Conservation (phyloP, 2,113 vertebrate genomes). For the Gambusia affinis region DNA sequence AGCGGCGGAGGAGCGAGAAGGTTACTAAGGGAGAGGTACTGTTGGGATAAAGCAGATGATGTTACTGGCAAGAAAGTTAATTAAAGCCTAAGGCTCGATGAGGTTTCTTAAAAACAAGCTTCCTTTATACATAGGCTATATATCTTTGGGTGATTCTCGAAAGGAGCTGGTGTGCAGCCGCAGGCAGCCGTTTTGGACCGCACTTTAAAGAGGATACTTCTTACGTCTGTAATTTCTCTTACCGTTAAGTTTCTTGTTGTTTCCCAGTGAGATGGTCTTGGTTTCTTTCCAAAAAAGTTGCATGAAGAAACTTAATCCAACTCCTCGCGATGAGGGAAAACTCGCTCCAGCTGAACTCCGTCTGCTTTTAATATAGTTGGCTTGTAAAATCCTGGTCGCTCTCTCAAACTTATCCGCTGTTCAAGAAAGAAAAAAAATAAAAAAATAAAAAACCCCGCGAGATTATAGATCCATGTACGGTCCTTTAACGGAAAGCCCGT, state of each 20-base stretch:
- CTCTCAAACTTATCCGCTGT: constrained; percentile 8
- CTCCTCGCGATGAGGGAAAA: constrained; percentile 52
- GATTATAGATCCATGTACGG: constrained; percentile 76
- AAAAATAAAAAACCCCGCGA: neutral
- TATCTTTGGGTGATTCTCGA: too few relatives aligned
- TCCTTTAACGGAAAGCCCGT: constrained; percentile 45
- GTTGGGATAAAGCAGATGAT: constrained; percentile 20
- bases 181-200: neutral
- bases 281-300: constrained; percentile 84
- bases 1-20: constrained; percentile 40
- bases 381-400: constrained; percentile 44
- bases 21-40: constrained; percentile 33
- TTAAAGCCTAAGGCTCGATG: neutral
- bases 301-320: constrained; percentile 82
- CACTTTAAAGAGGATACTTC: too few relatives aligned
- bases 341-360: constrained; percentile 53
- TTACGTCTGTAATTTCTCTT: constrained; percentile 18
- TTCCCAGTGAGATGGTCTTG: constrained; percentile 69
- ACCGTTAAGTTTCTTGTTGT: constrained; percentile 70
- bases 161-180: neutral
- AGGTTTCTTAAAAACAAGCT: neutral
- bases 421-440: neutral
- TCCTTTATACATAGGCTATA: neutral
- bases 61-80: constrained; percentile 18
- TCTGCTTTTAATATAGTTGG: neutral